Percentiles rank a stretch among this genome's conserved stretches.
Evolutionary conservation across 2,888 invertebrate genomes (phyloP).

Genomic region (Ischnura elegans): DNA sequence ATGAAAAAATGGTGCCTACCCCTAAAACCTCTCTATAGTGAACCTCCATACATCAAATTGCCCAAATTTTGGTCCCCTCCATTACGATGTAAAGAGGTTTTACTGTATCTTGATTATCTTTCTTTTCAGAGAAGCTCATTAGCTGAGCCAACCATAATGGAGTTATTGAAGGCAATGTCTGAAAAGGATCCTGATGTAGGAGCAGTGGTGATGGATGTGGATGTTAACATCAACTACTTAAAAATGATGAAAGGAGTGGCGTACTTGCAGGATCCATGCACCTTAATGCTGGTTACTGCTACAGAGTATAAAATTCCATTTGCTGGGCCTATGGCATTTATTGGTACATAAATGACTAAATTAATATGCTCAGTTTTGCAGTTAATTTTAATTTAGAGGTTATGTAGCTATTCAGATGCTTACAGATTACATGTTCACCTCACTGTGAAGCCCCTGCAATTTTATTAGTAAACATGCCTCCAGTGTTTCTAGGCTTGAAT

Average conservation of each 20-base stretch:
- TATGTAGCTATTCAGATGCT: neutral
- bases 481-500: neutral
- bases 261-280: conserved; percentile 68
- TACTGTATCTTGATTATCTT: neutral
- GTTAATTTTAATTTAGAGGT: neutral
- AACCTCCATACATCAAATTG: too few species aligned
- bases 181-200: conserved; percentile 67
- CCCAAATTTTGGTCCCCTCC: too few species aligned
- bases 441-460: neutral
- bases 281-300: conserved; percentile 69
- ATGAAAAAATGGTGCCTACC: too few species aligned
- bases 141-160: conserved; percentile 38
- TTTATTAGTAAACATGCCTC: neutral
- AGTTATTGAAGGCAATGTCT: conserved; percentile 32
- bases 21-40: too few species aligned
- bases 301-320: conserved; percentile 66
- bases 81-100: too few species aligned
- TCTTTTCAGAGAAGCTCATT: neutral
- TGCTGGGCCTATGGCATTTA: neutral
- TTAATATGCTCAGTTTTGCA: neutral
- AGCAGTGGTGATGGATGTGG: conserved; percentile 69
- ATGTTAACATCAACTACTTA: conserved; percentile 68
- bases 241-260: conserved; percentile 68
- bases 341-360: conserved; percentile 47
- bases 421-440: neutral